These are phyloP conservation scores for Theodoxus fluviatilis DNA, from an alignment of 2,888 invertebrate genomes.

Conservation along the genomic window DNA sequence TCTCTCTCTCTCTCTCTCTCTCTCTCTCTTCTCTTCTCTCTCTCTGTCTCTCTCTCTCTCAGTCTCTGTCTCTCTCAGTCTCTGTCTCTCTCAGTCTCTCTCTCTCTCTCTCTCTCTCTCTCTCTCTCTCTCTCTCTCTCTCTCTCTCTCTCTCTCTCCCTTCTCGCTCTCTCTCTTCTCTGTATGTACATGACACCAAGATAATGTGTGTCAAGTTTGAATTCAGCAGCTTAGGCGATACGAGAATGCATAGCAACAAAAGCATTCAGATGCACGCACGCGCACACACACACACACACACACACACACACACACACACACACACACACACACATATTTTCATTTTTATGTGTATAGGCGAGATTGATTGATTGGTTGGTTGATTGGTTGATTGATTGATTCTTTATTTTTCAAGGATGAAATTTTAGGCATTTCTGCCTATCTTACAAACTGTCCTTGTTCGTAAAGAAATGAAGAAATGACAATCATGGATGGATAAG, in stretches of 20 bases:
- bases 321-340: not conserved
- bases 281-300: constrained; percentile 12
- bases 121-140: not conserved
- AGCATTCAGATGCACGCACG: not conserved
- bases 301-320: constrained; percentile 17
- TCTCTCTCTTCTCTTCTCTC: not conserved
- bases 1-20: not conserved
- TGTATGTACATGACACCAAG: not conserved
- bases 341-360: not conserved
- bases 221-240: no score
- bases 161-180: not conserved
- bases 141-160: not conserved
- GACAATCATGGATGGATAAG: no score
- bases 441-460: no score
- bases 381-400: no score
- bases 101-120: not conserved
- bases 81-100: not conserved
- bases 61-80: not conserved
- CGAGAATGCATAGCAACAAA: no score
- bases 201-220: no score
- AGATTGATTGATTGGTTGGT: no score
- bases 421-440: no score
- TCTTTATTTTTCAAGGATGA: no score
- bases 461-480: no score
- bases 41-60: not conserved